These are phyloP conservation scores for Diarsia brunnea DNA, from an alignment of 2,888 invertebrate genomes.

Conservation along the genomic window DNA sequence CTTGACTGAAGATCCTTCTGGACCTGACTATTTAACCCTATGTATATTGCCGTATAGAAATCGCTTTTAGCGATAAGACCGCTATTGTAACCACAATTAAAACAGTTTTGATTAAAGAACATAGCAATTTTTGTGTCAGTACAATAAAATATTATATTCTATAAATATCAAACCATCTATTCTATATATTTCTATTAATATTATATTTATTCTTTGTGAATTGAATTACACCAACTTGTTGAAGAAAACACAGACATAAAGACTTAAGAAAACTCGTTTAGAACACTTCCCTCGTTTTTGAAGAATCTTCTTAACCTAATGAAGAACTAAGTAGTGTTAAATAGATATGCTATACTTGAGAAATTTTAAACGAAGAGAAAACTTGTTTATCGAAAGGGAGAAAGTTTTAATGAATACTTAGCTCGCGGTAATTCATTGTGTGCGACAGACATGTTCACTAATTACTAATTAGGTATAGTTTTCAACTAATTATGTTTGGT, in stretches of 20 bases:
- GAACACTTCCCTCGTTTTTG: constrained; percentile 5
- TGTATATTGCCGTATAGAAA: too few species aligned
- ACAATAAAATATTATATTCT: too few species aligned
- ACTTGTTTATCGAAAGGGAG: constrained; percentile 53
- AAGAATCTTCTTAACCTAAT: constrained; percentile 33
- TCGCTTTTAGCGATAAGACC: background rate
- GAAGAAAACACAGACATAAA: constrained; percentile 19
- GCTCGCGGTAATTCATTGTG: constrained; percentile 44
- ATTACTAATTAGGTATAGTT: constrained; percentile 39
- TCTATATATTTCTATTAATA: background rate
- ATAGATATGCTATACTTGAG: constrained; percentile 35
- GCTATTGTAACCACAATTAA: background rate
- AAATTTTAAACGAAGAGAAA: constrained; percentile 46
- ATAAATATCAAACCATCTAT: too few species aligned
- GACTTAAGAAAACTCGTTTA: constrained; percentile 17
- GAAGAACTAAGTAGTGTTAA: constrained; percentile 43
- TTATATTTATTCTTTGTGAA: too few species aligned
- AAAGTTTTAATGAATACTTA: constrained; percentile 64
- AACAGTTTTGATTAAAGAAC: too few species aligned
- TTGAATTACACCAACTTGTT: background rate
- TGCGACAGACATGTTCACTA: constrained; percentile 39
- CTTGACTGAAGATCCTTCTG: background rate
- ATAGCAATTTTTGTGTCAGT: background rate
- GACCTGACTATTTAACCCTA: background rate
- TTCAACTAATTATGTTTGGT: constrained; percentile 33